Evolutionary conservation across 2,113 vertebrate genomes (phyloP), one percentile per base, ranked within the genome.

Genomic region (Urocynchramus pylzowi): DNA sequence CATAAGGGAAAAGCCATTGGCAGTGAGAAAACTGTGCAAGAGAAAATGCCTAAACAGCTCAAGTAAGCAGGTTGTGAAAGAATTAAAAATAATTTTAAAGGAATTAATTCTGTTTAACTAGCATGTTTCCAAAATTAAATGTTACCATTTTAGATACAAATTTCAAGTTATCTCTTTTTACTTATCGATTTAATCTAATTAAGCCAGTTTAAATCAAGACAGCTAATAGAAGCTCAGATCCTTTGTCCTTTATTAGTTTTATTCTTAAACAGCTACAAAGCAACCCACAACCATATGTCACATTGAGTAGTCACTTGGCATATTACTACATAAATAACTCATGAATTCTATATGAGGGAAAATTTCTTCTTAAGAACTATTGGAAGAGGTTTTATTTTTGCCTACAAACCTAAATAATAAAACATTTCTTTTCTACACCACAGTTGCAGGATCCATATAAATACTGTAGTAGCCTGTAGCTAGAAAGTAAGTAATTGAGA

Each of bases 231-330:
- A 73, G n/a, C 87, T 70, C 71, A 74, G n/a, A 52, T 81, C 64
- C 60, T 84, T 95, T 87, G 88, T 86, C 75, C 83, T 95, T 88
- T 80, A 83, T 74, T 83, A 84, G 17, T 87, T 92, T 89, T 89
- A 44, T 52, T 88, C 85, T 81, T 87, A 63, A 88, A 49, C 57
- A 74, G 45, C 80, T 85, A 80, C 64, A 88, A 80, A 92, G 76
- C 83, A 93, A 42, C 80, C 60, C 61, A 63, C 61, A 91, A 67
- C 68, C 2, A 0, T 86, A 73, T 77, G 78, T 90, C 59, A 64
- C 68, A 81, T 81, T 95, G 87, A 93, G 57, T 20, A 90, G 83
- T 96, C 93, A 75, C 57, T 90, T 31, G 44, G 44, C 56, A 47
- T 93, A 80, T 86, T 81, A 49, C 54, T 86, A 8, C 77, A 90